A percentile compares a stretch with the other conserved stretches of the same genome.
Evolutionary conservation across 2,797 vertebrate species (phyloP).

Genomic region (Peromyscus aztecus): DNA sequence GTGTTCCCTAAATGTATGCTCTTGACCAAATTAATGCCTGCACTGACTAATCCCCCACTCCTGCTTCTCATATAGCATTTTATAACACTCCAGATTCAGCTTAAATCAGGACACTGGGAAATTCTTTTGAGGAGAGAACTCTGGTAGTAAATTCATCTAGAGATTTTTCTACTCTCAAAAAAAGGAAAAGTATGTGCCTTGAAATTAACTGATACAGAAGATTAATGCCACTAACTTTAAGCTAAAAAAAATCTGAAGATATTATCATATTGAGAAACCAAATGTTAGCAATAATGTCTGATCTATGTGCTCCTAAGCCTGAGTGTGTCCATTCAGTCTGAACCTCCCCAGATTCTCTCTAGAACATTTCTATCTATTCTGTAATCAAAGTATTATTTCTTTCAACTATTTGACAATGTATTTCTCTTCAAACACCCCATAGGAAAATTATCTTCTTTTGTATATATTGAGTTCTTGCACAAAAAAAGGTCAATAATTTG

Average conservation of each 20-base stretch:
- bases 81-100: not conserved
- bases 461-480: not conserved
- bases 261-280: not conserved
- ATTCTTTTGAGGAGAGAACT: not conserved
- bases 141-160: not conserved
- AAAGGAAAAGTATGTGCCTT: not conserved
- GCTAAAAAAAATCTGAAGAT: not conserved
- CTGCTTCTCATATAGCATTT: not conserved
- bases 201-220: not conserved
- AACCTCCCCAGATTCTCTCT: not conserved
- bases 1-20: not conserved
- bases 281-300: not conserved
- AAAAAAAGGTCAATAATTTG: constrained; percentile 72
- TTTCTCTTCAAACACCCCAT: not conserved
- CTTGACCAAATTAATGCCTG: not conserved
- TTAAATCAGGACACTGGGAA: not conserved
- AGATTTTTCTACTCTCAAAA: not conserved
- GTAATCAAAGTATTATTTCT: constrained; percentile 7
- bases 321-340: not conserved
- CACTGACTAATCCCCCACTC: not conserved
- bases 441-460: constrained; percentile 2
- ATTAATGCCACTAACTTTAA: not conserved
- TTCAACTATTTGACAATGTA: not conserved
- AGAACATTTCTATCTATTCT: not conserved
- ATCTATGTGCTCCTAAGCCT: not conserved